Conservation (phyloP, 23 tunicate genomes). For the Styela plicata region DNA sequence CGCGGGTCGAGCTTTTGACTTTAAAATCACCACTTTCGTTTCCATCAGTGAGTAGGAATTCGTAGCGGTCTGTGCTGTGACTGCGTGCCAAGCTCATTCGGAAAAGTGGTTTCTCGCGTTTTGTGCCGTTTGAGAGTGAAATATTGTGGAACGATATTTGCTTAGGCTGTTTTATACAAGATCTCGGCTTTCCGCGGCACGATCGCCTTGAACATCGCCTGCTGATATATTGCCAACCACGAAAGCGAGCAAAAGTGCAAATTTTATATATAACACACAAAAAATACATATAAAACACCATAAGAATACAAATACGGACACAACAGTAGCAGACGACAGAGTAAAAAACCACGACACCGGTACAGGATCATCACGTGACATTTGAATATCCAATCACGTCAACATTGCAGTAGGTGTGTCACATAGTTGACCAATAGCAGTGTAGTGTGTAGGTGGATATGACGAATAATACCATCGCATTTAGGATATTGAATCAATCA, state of each 20-base stretch:
- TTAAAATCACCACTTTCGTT: constrained; percentile 59
- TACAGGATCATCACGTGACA: constrained; percentile 8
- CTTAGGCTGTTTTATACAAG: constrained; percentile 69
- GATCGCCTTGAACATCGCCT: constrained; percentile 33
- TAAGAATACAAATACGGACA: not conserved
- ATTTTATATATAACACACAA: constrained; percentile 2
- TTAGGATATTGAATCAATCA: not conserved
- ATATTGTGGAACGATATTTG: constrained; percentile 86
- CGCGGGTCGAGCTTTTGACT: constrained; percentile 39
- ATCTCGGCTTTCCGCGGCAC: constrained; percentile 34
- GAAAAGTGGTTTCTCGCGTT: constrained; percentile 58
- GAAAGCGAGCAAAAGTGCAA: not conserved
- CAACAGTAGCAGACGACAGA: constrained; percentile 19
- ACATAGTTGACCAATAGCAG: not conserved
- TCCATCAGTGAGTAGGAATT: constrained; percentile 70
- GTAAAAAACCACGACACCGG: not conserved
- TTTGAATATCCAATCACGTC: not conserved
- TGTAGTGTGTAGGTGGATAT: not conserved
- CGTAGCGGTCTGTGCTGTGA: constrained; percentile 57
- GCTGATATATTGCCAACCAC: not conserved
- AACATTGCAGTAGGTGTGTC: not conserved
- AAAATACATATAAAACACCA: not conserved
- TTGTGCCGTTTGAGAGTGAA: constrained; percentile 45
- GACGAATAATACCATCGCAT: too few species aligned
- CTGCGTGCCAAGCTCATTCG: constrained; percentile 51